phyloP scores from a whole-genome alignment of 1,140 invertebrate species.

The Sycobia sp. region DNA sequence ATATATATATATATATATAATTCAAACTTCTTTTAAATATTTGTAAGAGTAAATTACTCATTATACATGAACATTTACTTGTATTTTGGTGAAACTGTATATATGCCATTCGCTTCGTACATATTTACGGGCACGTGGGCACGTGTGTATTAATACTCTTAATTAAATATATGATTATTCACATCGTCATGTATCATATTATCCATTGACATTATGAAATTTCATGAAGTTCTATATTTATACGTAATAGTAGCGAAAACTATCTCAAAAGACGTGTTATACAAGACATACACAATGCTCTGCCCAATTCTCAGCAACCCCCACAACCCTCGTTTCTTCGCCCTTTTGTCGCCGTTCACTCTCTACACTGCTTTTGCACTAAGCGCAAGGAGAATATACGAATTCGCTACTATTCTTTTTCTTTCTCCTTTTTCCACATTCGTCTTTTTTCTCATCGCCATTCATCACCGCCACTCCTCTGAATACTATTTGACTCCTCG shows the following conservation, averaged over 20 bases:
- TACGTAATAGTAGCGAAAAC: conserved; percentile 43
- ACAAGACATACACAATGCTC: conserved; percentile 44
- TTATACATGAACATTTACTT: conserved; percentile 43
- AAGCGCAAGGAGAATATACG: conserved; percentile 13
- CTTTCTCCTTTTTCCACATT: too few relatives aligned
- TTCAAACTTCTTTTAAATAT: conserved; percentile 18
- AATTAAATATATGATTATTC: neutral
- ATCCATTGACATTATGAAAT: conserved; percentile 65
- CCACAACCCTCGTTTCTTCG: neutral
- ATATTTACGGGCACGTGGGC: too few relatives aligned
- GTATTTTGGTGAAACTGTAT: conserved; percentile 28
- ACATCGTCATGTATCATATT: conserved; percentile 26
- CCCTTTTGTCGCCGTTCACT: neutral
- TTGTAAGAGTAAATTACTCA: conserved; percentile 24
- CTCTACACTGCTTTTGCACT: neutral
- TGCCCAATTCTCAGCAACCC: conserved; percentile 35
- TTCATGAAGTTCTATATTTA: conserved; percentile 68
- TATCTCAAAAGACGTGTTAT: conserved; percentile 50
- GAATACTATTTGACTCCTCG: conserved; percentile 15
- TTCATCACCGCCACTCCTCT: conserved; percentile 24
- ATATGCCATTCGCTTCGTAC: conserved; percentile 28
- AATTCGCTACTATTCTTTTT: neutral
- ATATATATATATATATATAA: conserved; percentile 33
- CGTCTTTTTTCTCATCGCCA: neutral
- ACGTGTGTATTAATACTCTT: conserved; percentile 12